Evolutionary conservation across 1,140 invertebrate genomes (phyloP).

Genomic region (Drosophila takahashii): DNA sequence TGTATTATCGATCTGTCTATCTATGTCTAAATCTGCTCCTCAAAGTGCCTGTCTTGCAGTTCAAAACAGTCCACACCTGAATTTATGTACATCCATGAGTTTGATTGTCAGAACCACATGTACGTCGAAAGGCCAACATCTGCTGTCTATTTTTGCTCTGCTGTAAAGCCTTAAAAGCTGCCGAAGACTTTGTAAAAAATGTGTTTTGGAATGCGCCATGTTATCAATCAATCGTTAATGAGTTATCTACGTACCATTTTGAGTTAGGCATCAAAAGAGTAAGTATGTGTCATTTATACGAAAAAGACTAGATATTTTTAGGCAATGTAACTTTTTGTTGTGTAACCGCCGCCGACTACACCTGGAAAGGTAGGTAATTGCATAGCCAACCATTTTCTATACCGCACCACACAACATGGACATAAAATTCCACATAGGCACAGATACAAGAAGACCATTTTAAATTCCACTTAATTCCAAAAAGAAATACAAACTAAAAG

Average conservation of each 20-base stretch:
- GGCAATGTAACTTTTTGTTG: slow-evolving; percentile 33
- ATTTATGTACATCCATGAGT: slow-evolving; percentile 20
- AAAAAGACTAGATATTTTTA: slow-evolving; percentile 8
- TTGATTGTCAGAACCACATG: slow-evolving; percentile 10
- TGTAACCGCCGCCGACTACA: slow-evolving; percentile 20
- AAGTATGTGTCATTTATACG: slow-evolving; percentile 12
- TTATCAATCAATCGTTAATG: slow-evolving; percentile 27
- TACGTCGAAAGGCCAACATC: slow-evolving; percentile 6
- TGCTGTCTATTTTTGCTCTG: slow-evolving; percentile 25
- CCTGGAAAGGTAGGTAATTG: slow-evolving; percentile 60
- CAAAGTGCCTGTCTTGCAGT: slow-evolving; percentile 18
- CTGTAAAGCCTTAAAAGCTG: slow-evolving; percentile 19
- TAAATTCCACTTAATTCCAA: background rate
- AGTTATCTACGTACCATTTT: slow-evolving; percentile 2
- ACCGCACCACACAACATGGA: slow-evolving; percentile 22
- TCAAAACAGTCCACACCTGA: slow-evolving; percentile 27
- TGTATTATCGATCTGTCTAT: slow-evolving; percentile 30
- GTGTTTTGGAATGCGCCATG: slow-evolving; percentile 59
- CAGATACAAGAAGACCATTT: slow-evolving; percentile 18
- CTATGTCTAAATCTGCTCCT: slow-evolving; percentile 15
- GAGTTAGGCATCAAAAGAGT: slow-evolving; percentile 15
- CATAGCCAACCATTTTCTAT: slow-evolving; percentile 48
- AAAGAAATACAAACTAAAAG: too few relatives aligned
- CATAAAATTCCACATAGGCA: slow-evolving; percentile 19
- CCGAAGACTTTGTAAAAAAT: slow-evolving; percentile 11